Base-by-base conservation (phyloP, 2,888 invertebrate species). In the Thera britannica region DNA sequence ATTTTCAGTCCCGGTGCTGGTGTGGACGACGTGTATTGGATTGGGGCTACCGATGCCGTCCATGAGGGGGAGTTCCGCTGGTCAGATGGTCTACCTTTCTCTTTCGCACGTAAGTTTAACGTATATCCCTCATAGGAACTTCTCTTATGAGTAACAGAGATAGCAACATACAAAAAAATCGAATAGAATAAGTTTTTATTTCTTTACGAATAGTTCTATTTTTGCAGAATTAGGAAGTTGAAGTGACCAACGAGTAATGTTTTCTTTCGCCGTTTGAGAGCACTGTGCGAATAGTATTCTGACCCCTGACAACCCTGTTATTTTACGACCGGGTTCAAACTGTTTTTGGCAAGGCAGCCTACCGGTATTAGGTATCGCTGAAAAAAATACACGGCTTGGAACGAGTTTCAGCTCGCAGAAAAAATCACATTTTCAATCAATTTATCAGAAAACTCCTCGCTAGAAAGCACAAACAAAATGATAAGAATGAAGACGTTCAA, bases 41-140 rank as follows among this genome's bases (percentile, higher is more conserved):
- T 97, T 55, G 97, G 97, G 44, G 97, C 96, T 0, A 96, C 96
- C 0, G 97, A 97, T 82, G 94, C 95, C 73, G 94, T 95, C 55
- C 95, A 96, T 78, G 97, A 97, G 83, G 96, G 97, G 46, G 96
- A 97, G 85, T 97, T 96, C 89, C 95, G 96, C 65, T 97, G 97
- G 97, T 95, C 96, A 0, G 96, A 97, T 81, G 96, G 96, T 49
- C 92, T 96, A 64, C 95, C 96, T 9, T 96, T 97, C 86, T 95
- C 95, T 51, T 97, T 96, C 79, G 95, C 96, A 78, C 96, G 97
- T 97, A 89, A 96, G 96, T 95, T 9, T 46, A 46, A 9, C 9
- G 9, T 2, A 46, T 9, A 46, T 2, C 9, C 3, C 2, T 46
- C 9, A 9, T 5, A 41, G 7, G 41, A 1, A 0, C 2, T 41